A percentile compares a stretch with the other conserved stretches of the same genome.
Evolutionary conservation across 2,797 vertebrate species (phyloP).

Genomic region (Centroberyx gerrardi): DNA sequence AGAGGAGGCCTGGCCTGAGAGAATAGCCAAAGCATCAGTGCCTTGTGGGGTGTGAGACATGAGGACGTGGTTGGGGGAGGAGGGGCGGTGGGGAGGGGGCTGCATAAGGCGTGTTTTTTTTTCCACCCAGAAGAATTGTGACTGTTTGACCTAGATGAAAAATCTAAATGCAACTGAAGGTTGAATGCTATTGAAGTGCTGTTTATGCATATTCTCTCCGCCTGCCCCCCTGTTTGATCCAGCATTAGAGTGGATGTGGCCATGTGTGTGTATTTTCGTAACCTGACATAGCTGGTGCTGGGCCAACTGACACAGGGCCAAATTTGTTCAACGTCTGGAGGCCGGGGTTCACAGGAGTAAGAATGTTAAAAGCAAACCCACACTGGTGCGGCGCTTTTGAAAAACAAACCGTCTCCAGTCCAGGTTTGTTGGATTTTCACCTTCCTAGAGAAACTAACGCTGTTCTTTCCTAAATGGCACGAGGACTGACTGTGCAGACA

Average conservation of each 20-base stretch:
- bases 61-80: conserved; percentile 40
- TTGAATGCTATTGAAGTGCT: neutral
- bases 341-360: conserved; percentile 21
- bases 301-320: conserved; percentile 40
- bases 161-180: neutral
- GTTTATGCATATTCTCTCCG: conserved; percentile 1
- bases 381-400: conserved; percentile 6
- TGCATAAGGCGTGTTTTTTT: neutral
- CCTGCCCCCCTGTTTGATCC: conserved; percentile 27
- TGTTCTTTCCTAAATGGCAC: conserved; percentile 16
- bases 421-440: conserved; percentile 23
- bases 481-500: conserved; percentile 52
- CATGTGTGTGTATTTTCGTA: conserved; percentile 60
- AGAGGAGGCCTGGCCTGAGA: conserved; percentile 61
- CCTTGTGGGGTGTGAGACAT: conserved; percentile 56
- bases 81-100: conserved; percentile 6
- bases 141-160: conserved; percentile 12
- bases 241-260: conserved; percentile 26
- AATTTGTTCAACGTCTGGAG: conserved; percentile 46
- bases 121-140: neutral
- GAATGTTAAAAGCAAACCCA: conserved; percentile 32
- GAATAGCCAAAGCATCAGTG: conserved; percentile 66
- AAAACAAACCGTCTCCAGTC: conserved; percentile 32
- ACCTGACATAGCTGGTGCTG: conserved; percentile 34
- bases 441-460: neutral